A percentile compares a stretch with the other conserved stretches of the same genome.
Conservation (phyloP, 2,888 invertebrate genomes). For the Conistra vaccinii region DNA sequence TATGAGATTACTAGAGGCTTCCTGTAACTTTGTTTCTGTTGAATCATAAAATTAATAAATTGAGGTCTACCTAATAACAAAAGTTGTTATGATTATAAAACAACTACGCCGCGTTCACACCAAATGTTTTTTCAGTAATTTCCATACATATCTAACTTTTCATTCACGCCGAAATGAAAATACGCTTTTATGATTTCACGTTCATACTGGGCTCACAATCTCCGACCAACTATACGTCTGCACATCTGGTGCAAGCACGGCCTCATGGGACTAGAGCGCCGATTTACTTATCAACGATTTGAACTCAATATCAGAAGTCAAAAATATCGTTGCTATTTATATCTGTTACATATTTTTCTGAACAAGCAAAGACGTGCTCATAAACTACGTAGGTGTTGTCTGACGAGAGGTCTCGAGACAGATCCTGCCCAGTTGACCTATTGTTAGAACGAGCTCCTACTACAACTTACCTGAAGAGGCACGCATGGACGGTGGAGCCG, state of each 20-base stretch:
- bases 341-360: background rate
- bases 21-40: background rate
- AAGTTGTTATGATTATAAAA: background rate
- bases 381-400: background rate
- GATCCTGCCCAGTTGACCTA: slow-evolving; percentile 26
- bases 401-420: slow-evolving; percentile 1
- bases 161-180: background rate
- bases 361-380: background rate
- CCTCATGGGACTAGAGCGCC: too few species aligned
- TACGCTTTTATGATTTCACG: background rate
- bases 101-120: background rate
- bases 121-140: background rate
- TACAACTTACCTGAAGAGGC: slow-evolving; percentile 11
- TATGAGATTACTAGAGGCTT: slow-evolving; percentile 16
- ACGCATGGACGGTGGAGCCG: slow-evolving; percentile 20
- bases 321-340: background rate
- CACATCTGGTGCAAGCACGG: background rate
- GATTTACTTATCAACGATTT: background rate
- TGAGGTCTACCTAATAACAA: background rate
- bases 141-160: too few species aligned
- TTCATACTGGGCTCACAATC: background rate
- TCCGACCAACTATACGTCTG: background rate
- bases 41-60: background rate
- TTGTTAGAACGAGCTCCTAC: slow-evolving; percentile 21
- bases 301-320: background rate